Percentiles rank a stretch among this genome's conserved stretches.
These are phyloP conservation scores for Neodiprion fabricii DNA, from an alignment of 1,140 invertebrate genomes.

Conservation along the genomic window DNA sequence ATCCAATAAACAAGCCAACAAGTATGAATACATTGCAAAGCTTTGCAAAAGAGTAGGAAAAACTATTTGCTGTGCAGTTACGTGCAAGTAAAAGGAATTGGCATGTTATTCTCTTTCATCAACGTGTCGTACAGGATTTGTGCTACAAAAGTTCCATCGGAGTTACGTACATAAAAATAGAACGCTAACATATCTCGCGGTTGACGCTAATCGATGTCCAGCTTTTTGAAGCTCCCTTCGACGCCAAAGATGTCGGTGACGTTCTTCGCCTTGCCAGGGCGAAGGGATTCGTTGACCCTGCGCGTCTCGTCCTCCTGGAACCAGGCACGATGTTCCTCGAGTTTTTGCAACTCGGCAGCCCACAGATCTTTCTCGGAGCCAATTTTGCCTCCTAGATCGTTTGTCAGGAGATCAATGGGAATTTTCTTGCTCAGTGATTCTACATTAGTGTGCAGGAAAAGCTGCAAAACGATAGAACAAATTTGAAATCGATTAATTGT, in stretches of 20 bases:
- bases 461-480: slow-evolving; percentile 44
- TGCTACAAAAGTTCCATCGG: too few relatives aligned
- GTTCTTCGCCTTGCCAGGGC: slow-evolving; percentile 71
- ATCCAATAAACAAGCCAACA: too few relatives aligned
- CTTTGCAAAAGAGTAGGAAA: too few relatives aligned
- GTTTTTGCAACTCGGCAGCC: slow-evolving; percentile 42
- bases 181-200: too few relatives aligned
- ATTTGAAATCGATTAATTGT: slow-evolving; percentile 25
- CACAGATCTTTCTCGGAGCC: slow-evolving; percentile 52
- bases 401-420: slow-evolving; percentile 61
- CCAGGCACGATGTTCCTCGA: slow-evolving; percentile 61
- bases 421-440: slow-evolving; percentile 56
- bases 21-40: too few relatives aligned
- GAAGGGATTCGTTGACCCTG: slow-evolving; percentile 65
- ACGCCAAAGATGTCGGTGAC: slow-evolving; percentile 70
- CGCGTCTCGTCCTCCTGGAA: slow-evolving; percentile 63
- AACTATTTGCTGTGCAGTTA: too few relatives aligned
- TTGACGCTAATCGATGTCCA: slow-evolving; percentile 71
- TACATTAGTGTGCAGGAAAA: slow-evolving; percentile 56
- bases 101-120: too few relatives aligned
- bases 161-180: too few relatives aligned
- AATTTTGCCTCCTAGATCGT: slow-evolving; percentile 64
- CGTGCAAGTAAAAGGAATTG: too few relatives aligned
- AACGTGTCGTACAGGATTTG: too few relatives aligned
- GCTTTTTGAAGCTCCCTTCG: slow-evolving; percentile 74